A percentile compares a stretch with the other conserved stretches of the same genome.
Evolutionary conservation across 1,140 invertebrate species (phyloP).

Genomic region (Plodia interpunctella): DNA sequence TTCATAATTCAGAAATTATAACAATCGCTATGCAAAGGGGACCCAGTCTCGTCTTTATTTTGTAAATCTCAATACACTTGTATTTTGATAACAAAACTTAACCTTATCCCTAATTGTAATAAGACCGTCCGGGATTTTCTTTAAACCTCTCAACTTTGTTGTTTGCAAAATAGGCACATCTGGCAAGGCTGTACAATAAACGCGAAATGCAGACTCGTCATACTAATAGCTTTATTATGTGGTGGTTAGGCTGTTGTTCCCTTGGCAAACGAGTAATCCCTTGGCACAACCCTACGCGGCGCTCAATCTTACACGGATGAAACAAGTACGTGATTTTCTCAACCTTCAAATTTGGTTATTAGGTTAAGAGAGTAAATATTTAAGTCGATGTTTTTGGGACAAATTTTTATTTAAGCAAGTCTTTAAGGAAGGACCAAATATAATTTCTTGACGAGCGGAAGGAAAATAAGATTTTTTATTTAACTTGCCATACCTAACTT

Average conservation of each 20-base stretch:
- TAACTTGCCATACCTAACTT: too few species aligned
- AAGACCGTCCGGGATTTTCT: not conserved
- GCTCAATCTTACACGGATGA: not conserved
- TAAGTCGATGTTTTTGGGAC: too few species aligned
- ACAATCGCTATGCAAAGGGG: too few species aligned
- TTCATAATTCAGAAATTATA: too few species aligned
- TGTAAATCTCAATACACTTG: not conserved
- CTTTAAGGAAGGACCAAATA: too few species aligned
- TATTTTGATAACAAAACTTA: not conserved
- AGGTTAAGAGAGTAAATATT: not conserved
- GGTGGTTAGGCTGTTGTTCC: constrained; percentile 1
- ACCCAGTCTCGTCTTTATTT: not conserved
- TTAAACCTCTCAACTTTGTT: constrained; percentile 9
- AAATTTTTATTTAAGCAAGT: not conserved
- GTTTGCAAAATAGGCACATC: constrained; percentile 9
- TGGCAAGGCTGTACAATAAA: constrained; percentile 1
- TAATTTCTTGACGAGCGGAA: too few species aligned
- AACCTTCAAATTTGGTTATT: not conserved
- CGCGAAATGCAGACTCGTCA: constrained; percentile 1
- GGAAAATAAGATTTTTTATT: not conserved
- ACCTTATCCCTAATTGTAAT: not conserved
- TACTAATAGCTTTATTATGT: constrained; percentile 12
- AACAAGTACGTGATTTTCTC: not conserved
- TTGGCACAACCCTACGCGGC: not conserved
- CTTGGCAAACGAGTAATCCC: not conserved